Percentiles rank a stretch among this genome's conserved stretches.
Evolutionary conservation across 2,797 vertebrate species (phyloP).

Genomic region (Gymnopithys bicolor): DNA sequence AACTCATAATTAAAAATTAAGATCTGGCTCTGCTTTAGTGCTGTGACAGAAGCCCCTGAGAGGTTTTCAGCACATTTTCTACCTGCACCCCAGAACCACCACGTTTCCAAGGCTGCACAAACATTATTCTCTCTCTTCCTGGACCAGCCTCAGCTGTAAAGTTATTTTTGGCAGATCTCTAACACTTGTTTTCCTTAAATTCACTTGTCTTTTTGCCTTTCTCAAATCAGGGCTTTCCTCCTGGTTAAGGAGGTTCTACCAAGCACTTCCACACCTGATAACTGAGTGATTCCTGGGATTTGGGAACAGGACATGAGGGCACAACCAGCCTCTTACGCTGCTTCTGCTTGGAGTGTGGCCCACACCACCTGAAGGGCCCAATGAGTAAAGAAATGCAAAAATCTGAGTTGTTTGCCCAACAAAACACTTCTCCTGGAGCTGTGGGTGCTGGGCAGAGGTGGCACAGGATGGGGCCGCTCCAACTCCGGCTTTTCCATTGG

Average conservation of each 20-base stretch:
- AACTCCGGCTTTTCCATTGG: neutral
- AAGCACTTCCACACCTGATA: neutral
- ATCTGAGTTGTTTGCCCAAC: neutral
- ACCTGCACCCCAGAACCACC: neutral
- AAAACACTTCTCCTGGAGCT: neutral
- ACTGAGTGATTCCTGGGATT: neutral
- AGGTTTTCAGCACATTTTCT: neutral
- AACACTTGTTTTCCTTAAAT: neutral
- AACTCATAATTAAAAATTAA: neutral
- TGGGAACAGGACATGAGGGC: neutral
- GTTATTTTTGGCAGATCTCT: neutral
- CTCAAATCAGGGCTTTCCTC: neutral
- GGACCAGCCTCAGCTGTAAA: neutral
- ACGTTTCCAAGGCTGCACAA: neutral
- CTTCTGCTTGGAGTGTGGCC: neutral
- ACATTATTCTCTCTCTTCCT: neutral
- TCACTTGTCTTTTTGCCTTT: neutral
- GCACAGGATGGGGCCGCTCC: neutral
- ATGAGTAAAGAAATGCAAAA: accelerated
- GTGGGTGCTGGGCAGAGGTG: neutral
- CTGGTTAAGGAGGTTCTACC: neutral
- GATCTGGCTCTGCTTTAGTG: neutral
- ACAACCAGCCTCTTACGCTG: neutral
- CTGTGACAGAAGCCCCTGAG: neutral
- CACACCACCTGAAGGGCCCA: neutral